Evolutionary conservation across 2,797 vertebrate genomes (phyloP), one percentile per base, ranked within the genome.

Genomic region (Fratercula arctica): DNA sequence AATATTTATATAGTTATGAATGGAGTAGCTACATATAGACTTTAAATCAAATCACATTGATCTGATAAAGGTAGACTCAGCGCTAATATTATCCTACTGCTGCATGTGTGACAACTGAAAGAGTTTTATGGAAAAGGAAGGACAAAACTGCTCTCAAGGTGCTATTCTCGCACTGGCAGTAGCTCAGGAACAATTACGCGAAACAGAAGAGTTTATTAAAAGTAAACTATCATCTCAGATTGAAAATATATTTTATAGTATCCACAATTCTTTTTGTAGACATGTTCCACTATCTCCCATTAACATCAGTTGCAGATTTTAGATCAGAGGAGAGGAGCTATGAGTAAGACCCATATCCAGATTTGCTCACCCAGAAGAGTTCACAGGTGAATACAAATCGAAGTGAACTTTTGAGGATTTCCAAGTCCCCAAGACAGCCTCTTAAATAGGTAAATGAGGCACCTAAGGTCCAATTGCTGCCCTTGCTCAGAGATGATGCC

Each of bases 361-460:
- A 41, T 39, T 37, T 82, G 13, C 0, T 1, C 4, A 35, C 4
- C 6, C 6, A 46, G 17, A 85, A 75, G 11, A 9, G 20, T 37
- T 90, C 28, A 26, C 2, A 6, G 25, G 41, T 0, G 1, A 93
- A 53, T 7, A 6, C 14, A 57, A 87, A 70, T 8, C 1, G 0
- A n/a, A 75, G 19, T 21, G 16, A 89, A 37, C n/a, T 24, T 18
- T 26, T 76, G 43, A 89, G n/a, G 15, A 63, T 31, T 51, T 48
- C 0, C 0, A 53, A 3, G 15, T 41, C 23, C 7, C 8, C 18
- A 23, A 50, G 5, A 39, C 1, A 77, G 45, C 1, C 13, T 41
- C 64, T 54, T 80, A 56, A 35, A 25, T 3, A 43, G 10, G 26
- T 31, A 53, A 76, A 9, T 4, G 7, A 56, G 46, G 19, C 6